A percentile compares a stretch with the other conserved stretches of the same genome.
These are phyloP conservation scores for Poeciliopsis infans DNA, from an alignment of 2,797 vertebrate species.

Conservation along the genomic window DNA sequence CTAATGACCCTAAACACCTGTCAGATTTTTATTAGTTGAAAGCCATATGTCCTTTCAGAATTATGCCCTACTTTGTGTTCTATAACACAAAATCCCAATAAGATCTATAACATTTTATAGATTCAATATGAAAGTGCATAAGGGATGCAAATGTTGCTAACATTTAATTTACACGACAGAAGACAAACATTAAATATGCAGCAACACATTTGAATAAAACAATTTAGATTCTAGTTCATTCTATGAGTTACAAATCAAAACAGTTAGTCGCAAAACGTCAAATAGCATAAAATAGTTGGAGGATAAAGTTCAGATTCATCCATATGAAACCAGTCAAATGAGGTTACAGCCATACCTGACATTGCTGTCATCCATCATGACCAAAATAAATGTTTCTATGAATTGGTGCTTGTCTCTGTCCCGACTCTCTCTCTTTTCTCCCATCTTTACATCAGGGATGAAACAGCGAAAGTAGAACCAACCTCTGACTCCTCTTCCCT, in stretches of 20 bases:
- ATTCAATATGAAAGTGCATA: background rate
- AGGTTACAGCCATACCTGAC: constrained; percentile 31
- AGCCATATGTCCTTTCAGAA: background rate
- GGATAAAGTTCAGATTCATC: background rate
- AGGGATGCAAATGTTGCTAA: background rate
- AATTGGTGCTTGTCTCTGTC: constrained; percentile 9
- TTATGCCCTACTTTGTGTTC: background rate
- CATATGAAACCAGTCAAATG: background rate
- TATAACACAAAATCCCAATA: background rate
- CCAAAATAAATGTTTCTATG: constrained; percentile 8
- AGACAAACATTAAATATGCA: background rate
- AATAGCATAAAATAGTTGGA: background rate
- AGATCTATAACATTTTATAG: background rate
- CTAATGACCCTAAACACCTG: background rate
- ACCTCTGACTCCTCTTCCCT: too few relatives aligned
- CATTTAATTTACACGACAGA: background rate
- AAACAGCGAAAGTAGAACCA: constrained; percentile 5
- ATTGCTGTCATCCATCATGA: constrained; percentile 22
- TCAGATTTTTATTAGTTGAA: background rate
- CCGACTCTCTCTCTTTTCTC: constrained; percentile 20
- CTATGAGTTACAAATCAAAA: background rate
- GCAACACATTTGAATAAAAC: background rate
- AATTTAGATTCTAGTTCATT: background rate
- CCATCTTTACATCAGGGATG: constrained; percentile 15
- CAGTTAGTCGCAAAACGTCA: background rate